Evolutionary conservation across 2,888 invertebrate species (phyloP).

Genomic region (Nomada ferruginata): DNA sequence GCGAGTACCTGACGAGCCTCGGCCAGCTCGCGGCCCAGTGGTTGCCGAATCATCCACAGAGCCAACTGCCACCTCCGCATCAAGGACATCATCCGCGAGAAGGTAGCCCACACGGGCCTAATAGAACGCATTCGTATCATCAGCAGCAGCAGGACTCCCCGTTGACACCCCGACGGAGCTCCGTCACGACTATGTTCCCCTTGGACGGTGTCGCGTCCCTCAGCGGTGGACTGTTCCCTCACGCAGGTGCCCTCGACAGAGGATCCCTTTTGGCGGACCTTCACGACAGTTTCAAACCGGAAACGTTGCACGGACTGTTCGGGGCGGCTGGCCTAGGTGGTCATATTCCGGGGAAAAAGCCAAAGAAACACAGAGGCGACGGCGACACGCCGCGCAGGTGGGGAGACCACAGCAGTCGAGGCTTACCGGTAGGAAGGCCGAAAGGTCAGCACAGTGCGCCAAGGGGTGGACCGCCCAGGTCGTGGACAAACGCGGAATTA

Average conservation of each 20-base stretch:
- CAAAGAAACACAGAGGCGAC: conserved; percentile 78
- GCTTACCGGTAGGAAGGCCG: conserved; percentile 90
- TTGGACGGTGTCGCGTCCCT: conserved; percentile 78
- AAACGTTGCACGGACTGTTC: conserved; percentile 80
- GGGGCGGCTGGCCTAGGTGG: conserved; percentile 64
- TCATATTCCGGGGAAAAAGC: conserved; percentile 76
- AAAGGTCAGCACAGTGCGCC: conserved; percentile 97
- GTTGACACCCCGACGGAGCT: conserved; percentile 68
- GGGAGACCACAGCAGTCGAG: conserved; percentile 77
- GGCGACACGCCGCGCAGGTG: conserved; percentile 77
- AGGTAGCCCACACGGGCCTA: conserved; percentile 76
- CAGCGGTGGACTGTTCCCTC: conserved; percentile 77
- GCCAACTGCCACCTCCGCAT: conserved; percentile 71
- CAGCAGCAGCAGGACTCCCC: conserved; percentile 71
- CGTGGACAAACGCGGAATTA: conserved; percentile 96
- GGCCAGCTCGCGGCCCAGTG: conserved; percentile 82
- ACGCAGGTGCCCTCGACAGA: conserved; percentile 76
- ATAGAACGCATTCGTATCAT: conserved; percentile 69
- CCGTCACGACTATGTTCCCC: conserved; percentile 76
- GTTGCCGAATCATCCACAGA: conserved; percentile 78
- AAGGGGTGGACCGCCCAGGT: conserved; percentile 94
- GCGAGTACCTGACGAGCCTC: conserved; percentile 82
- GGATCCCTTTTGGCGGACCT: conserved; percentile 77
- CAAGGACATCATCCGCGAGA: conserved; percentile 77
- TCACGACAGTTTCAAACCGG: conserved; percentile 82